Conservation (phyloP, 92 coral and sea anemone genomes). For the Palythoa heliodiscus region DNA sequence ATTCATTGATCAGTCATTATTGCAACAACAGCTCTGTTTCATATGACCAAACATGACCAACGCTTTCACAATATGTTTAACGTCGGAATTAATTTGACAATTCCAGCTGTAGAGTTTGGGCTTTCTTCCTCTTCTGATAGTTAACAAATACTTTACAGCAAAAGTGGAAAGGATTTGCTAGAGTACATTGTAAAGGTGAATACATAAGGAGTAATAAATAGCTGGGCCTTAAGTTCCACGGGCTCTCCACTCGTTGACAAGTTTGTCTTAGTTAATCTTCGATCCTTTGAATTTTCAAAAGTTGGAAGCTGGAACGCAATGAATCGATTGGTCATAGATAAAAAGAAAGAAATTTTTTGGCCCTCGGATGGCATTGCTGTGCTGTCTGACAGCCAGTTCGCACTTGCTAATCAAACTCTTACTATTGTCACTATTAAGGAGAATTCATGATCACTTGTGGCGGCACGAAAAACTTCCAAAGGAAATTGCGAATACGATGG, state of each 20-base stretch:
- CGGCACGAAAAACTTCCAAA: constrained; percentile 22
- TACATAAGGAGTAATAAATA: constrained; percentile 67
- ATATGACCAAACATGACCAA: too few relatives aligned
- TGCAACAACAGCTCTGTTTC: too few relatives aligned
- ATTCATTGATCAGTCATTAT: too few relatives aligned
- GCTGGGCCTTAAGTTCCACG: constrained; percentile 49
- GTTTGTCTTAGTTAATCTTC: constrained; percentile 84
- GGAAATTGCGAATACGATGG: constrained; percentile 63
- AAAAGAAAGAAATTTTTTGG: constrained; percentile 84
- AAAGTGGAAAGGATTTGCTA: constrained; percentile 60
- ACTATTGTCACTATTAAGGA: constrained; percentile 79
- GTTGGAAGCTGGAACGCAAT: constrained; percentile 76
- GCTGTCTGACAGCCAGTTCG: constrained; percentile 61
- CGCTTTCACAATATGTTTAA: constrained; percentile 70
- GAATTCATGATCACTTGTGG: constrained; percentile 73
- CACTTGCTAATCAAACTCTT: constrained; percentile 73
- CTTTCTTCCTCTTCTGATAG: constrained; percentile 24
- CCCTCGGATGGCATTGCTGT: constrained; percentile 63
- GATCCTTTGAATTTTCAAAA: constrained; percentile 75
- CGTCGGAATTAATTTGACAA: constrained; percentile 61
- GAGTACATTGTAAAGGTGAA: constrained; percentile 63
- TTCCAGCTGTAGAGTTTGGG: constrained; percentile 52
- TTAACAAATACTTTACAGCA: constrained; percentile 44
- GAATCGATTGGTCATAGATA: constrained; percentile 64
- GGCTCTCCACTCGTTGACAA: constrained; percentile 60